Evolutionary conservation across 1,140 invertebrate genomes (phyloP), one percentile per base, ranked within the genome.

Genomic region (Triops longicaudatus): DNA sequence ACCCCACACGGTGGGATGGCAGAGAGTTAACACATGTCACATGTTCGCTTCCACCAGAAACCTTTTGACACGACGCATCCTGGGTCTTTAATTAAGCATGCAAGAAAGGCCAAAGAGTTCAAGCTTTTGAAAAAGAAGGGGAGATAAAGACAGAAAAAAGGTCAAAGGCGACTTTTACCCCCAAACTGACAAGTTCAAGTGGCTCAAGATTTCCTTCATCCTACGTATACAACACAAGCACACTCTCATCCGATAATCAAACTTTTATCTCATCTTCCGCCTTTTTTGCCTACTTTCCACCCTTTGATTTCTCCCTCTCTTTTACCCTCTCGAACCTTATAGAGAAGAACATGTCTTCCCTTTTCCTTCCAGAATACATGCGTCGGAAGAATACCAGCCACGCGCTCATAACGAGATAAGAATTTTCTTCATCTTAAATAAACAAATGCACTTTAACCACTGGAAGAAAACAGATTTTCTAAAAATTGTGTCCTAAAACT

Each of bases 41-140:
- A 63, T 63, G 50, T 22, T 63, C 4, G 50, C 50, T 11, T 22
- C 50, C 14, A n/a, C 50, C 22, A 6, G 50, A 22, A 22, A 22
- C n/a, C 50, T 22, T 63, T 63, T 63, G 50, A 63, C 50, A 63
- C 50, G 50, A 63, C 50, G 50, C 50, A 63, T 63, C 50, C 50
- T 17, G 31, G 31, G 31, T 37, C 14, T 22, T 63, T 63, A 63
- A 63, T 63, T 63, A 63, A 63, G 50, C 50, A 63, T 63, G 50
- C 50, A 63, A 63, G 50, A 37, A 37, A 63, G 50, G 50, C 50
- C 22, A 63, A 63, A 63, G 31, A 37, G 31, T 37, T 37, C 2
- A 37, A 37, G 31, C 31, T 37, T 37, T 37, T 37, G 31, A 37
- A 37, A 37, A 37, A 37, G 2, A 37, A 37, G 31, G 7, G 31